Conservation (phyloP, 2,113 vertebrate genomes). For the Cheirogaleus medius region DNA sequence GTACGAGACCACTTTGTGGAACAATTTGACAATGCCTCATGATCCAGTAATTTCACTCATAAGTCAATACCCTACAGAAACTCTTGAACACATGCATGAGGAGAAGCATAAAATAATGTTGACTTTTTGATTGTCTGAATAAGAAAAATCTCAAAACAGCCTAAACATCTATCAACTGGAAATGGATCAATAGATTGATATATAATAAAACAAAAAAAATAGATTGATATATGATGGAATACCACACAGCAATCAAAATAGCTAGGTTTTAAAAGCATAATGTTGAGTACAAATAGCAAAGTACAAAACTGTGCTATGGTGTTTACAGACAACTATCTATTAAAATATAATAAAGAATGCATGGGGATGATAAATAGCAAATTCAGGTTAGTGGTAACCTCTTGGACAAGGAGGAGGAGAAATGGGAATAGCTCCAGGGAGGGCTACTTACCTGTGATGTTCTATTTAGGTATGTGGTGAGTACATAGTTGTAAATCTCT, state of each 20-base stretch:
- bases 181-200: neutral
- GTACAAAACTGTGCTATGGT: neutral
- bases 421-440: neutral
- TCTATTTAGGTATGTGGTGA: neutral
- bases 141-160: neutral
- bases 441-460: neutral
- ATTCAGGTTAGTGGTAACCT: slow-evolving; percentile 1
- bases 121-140: neutral
- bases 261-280: neutral
- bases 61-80: neutral
- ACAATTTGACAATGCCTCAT: neutral
- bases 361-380: neutral
- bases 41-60: neutral
- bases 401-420: neutral
- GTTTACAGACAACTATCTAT: neutral
- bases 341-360: neutral
- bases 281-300: slow-evolving; percentile 27
- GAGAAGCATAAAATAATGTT: neutral
- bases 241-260: neutral
- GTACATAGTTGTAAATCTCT: neutral
- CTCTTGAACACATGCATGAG: neutral
- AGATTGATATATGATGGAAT: neutral
- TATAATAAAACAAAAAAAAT: neutral
- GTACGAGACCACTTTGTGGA: neutral
- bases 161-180: neutral